Percentiles rank a stretch among this genome's conserved stretches.
phyloP scores from a whole-genome alignment of 2,888 invertebrate genomes.

The Drosophila meridiana region DNA sequence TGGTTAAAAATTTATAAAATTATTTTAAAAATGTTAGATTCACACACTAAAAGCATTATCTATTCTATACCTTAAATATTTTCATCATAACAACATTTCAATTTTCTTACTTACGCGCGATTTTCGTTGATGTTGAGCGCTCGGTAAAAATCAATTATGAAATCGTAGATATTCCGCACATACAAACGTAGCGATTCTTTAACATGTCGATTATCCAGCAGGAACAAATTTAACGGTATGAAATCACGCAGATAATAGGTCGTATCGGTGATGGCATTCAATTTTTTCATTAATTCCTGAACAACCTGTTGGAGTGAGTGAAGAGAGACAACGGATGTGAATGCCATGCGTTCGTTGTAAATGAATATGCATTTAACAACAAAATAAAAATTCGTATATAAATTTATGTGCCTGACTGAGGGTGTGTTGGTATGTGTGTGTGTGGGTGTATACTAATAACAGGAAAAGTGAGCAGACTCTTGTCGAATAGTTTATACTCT shows the following conservation, averaged over 20 bases:
- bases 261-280: conserved; percentile 90
- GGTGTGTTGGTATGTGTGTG: conserved; percentile 8
- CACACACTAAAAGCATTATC: too few relatives aligned
- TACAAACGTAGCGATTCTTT: conserved; percentile 83
- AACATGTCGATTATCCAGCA: conserved; percentile 88
- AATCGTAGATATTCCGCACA: conserved; percentile 83
- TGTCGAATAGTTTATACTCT: conserved; percentile 2
- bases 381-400: conserved; percentile 23
- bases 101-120: conserved; percentile 86
- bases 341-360: conserved; percentile 30
- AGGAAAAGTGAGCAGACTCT: background rate
- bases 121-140: conserved; percentile 88
- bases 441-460: conserved; percentile 7
- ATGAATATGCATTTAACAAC: conserved; percentile 68
- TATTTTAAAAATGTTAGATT: too few relatives aligned
- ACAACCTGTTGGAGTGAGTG: conserved; percentile 87
- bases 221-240: conserved; percentile 93
- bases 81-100: background rate
- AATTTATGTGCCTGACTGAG: conserved; percentile 16
- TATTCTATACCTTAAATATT: background rate
- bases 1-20: too few relatives aligned
- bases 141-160: conserved; percentile 84
- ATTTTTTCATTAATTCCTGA: conserved; percentile 89
- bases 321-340: conserved; percentile 11
- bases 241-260: conserved; percentile 90